Conservation (phyloP, 2,888 invertebrate genomes). For the Plebejus anna region DNA sequence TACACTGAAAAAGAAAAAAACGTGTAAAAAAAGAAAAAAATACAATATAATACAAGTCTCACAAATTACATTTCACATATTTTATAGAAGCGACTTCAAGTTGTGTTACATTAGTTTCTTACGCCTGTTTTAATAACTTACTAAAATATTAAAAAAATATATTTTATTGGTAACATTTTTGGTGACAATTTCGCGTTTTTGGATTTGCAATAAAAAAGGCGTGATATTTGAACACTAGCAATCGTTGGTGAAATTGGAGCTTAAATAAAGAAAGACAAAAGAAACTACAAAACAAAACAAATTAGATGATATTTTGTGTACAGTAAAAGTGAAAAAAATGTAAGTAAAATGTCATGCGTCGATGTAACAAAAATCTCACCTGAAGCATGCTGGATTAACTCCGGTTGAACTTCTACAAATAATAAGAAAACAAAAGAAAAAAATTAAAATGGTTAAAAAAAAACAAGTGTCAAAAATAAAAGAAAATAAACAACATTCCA, state of each 20-base stretch:
- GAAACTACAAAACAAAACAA: not conserved
- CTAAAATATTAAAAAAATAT: too few relatives aligned
- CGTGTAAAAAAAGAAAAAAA: constrained; percentile 11
- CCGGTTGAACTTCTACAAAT: constrained; percentile 58
- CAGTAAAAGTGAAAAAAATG: not conserved
- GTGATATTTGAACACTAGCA: too few relatives aligned
- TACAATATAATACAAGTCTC: not conserved
- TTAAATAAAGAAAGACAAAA: too few relatives aligned
- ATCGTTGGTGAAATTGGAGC: too few relatives aligned
- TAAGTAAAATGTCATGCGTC: constrained; percentile 14
- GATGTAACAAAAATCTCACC: constrained; percentile 48
- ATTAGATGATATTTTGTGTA: not conserved
- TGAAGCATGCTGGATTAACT: constrained; percentile 62
- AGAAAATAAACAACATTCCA: not conserved
- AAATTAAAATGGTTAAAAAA: constrained; percentile 50
- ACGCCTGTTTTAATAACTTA: too few relatives aligned
- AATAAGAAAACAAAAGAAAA: constrained; percentile 50
- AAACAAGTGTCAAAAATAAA: constrained; percentile 21
- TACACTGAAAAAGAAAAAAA: constrained; percentile 53
- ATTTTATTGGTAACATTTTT: too few relatives aligned
- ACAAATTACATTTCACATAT: not conserved
- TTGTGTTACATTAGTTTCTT: too few relatives aligned
- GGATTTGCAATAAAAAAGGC: too few relatives aligned
- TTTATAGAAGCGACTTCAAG: too few relatives aligned
- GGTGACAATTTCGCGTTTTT: too few relatives aligned